Conservation (phyloP, 2,888 invertebrate species). For the Leptopilina drosophilae region DNA sequence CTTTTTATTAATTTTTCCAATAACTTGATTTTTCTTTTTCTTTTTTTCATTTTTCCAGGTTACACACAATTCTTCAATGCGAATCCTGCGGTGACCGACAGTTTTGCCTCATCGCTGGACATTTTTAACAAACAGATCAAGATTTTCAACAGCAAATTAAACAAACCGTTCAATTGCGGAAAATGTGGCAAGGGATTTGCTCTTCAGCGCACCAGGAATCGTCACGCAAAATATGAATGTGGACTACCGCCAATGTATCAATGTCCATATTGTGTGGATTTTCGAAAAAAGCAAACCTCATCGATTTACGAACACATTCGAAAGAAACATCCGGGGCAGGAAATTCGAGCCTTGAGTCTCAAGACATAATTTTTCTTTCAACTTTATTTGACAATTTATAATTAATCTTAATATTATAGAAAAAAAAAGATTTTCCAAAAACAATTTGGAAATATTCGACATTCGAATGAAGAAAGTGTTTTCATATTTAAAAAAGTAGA, state of each 20-base stretch:
- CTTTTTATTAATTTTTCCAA: no score
- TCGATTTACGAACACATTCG: constrained; percentile 73
- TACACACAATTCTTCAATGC: not conserved
- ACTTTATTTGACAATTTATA: no score
- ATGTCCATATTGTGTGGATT: constrained; percentile 70
- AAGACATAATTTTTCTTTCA: constrained; percentile 39
- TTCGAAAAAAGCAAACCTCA: constrained; percentile 71
- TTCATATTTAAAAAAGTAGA: no score
- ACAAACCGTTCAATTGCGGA: constrained; percentile 55
- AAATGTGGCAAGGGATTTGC: constrained; percentile 70
- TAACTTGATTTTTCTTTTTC: not conserved
- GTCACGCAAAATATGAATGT: constrained; percentile 72
- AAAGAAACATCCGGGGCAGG: constrained; percentile 62
- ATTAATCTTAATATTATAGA: no score
- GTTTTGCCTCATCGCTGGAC: constrained; percentile 41
- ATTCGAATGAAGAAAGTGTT: no score
- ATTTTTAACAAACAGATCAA: constrained; percentile 1
- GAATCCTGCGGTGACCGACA: not conserved
- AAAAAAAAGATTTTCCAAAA: no score
- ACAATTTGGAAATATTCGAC: no score
- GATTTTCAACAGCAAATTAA: not conserved
- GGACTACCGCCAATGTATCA: constrained; percentile 71
- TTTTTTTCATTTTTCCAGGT: constrained; percentile 1
- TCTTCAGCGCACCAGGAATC: constrained; percentile 67
- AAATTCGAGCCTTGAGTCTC: constrained; percentile 63